phyloP scores from a whole-genome alignment of 2,113 vertebrate species.

The Corythoichthys haematopterus region DNA sequence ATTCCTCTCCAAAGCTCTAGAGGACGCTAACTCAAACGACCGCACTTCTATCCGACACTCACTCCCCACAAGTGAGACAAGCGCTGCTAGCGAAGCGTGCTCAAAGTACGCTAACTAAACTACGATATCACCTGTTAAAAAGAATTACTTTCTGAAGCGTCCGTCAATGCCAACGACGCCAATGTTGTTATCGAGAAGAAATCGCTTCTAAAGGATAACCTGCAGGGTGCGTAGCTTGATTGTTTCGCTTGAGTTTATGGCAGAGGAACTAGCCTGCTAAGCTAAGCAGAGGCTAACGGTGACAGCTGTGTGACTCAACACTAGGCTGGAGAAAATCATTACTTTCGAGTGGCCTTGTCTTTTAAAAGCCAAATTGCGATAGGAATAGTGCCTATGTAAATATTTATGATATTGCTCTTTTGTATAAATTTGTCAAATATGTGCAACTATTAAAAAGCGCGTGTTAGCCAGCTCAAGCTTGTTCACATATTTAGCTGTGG shows the following conservation, averaged over 20 bases:
- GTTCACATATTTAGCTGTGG: background rate
- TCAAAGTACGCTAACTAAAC: conserved; percentile 53
- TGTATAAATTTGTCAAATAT: background rate
- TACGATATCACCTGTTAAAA: conserved; percentile 11
- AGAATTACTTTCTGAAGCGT: conserved; percentile 44
- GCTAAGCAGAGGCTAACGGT: conserved; percentile 45
- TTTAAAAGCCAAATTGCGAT: background rate
- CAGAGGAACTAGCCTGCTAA: conserved; percentile 29
- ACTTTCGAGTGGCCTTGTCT: background rate
- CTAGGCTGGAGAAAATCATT: conserved; percentile 14
- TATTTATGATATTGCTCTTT: background rate
- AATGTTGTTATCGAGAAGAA: conserved; percentile 32
- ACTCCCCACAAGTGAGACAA: conserved; percentile 14
- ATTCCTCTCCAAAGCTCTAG: conserved; percentile 8
- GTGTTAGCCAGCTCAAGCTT: conserved; percentile 46
- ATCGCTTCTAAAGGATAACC: conserved; percentile 52
- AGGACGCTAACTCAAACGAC: background rate
- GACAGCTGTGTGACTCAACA: conserved; percentile 51
- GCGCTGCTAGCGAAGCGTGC: conserved; percentile 59
- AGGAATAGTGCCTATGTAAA: background rate
- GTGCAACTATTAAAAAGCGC: conserved; percentile 3
- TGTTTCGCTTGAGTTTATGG: conserved; percentile 6
- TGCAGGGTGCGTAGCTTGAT: conserved; percentile 52
- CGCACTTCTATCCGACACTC: rapidly evolving
- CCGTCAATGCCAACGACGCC: conserved; percentile 61